Percentiles rank a stretch among this genome's conserved stretches.
Conservation (phyloP, 2,113 vertebrate genomes). For the Zeus faber region DNA sequence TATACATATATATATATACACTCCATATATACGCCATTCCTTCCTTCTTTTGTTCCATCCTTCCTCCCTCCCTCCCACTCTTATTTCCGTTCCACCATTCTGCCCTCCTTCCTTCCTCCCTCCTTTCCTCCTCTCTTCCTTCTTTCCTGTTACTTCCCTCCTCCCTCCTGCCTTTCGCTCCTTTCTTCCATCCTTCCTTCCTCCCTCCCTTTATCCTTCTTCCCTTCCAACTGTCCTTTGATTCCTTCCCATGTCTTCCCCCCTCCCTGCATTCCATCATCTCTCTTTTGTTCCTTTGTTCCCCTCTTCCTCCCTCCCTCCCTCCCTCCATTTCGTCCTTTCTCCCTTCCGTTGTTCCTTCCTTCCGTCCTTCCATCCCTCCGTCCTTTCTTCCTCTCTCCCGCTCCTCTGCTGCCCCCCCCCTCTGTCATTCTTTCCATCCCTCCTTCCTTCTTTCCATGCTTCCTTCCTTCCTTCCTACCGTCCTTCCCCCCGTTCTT, state of each 20-base stretch:
- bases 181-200: not conserved
- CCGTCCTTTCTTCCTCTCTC: not conserved
- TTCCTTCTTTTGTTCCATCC: not conserved
- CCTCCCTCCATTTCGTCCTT: not conserved
- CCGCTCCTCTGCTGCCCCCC: not conserved
- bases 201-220: constrained; percentile 14
- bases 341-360: not conserved
- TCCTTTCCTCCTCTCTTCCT: not conserved
- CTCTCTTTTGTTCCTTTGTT: not conserved
- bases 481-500: not conserved
- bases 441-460: not conserved
- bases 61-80: not conserved
- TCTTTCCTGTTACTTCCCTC: not conserved
- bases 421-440: not conserved
- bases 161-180: not conserved
- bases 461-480: not conserved
- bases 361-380: not conserved
- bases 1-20: too few species aligned
- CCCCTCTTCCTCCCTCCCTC: not conserved
- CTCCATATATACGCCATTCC: too few species aligned
- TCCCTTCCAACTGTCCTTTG: not conserved
- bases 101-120: not conserved
- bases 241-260: not conserved
- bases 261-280: not conserved
- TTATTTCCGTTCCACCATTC: too few species aligned